Conservation (phyloP, 2,113 vertebrate genomes). For the Aspiorhynchus laticeps region DNA sequence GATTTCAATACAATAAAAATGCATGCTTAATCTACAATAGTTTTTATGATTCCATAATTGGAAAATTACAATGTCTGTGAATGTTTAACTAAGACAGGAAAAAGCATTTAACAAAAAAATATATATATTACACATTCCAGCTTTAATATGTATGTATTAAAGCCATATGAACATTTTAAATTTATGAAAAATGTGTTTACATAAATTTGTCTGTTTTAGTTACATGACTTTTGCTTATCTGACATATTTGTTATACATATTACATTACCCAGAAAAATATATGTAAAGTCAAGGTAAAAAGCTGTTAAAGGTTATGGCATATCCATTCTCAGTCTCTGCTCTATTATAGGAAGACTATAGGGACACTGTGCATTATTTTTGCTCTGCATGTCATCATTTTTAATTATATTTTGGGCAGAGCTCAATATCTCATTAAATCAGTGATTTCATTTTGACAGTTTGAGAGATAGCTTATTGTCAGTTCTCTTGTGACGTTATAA, state of each 20-base stretch:
- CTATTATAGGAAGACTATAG: neutral
- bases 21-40: neutral
- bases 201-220: neutral
- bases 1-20: neutral
- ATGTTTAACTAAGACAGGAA: neutral
- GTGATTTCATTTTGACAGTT: conserved; percentile 74
- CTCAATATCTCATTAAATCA: conserved; percentile 81
- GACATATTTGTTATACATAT: neutral
- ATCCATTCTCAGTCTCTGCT: neutral
- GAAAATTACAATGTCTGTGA: neutral
- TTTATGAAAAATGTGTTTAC: no score
- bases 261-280: neutral
- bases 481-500: conserved; percentile 73
- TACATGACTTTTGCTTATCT: neutral
- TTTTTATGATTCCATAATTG: no score
- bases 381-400: conserved; percentile 72
- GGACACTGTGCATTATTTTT: conserved; percentile 63
- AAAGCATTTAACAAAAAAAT: no score
- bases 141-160: no score
- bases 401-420: conserved; percentile 80
- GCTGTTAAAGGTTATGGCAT: neutral
- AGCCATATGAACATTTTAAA: no score
- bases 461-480: conserved; percentile 80
- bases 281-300: neutral
- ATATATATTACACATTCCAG: no score